phyloP scores from a whole-genome alignment of 2,113 vertebrate genomes.

The Peromyscus polionotus region DNA sequence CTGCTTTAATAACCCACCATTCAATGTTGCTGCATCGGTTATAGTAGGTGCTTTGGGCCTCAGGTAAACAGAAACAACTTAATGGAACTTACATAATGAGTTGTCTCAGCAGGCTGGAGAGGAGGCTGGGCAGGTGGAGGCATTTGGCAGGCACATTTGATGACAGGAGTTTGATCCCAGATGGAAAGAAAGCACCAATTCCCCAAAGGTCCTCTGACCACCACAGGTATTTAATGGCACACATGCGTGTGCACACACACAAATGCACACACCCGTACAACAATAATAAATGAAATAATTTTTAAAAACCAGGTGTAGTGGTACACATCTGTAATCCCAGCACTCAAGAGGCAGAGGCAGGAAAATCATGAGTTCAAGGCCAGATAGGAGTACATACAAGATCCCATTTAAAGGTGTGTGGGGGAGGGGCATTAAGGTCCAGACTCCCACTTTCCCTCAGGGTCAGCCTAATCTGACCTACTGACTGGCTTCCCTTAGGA shows the following conservation, averaged over 20 bases:
- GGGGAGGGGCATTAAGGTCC: not conserved
- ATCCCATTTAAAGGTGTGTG: not conserved
- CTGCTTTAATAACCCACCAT: not conserved
- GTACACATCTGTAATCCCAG: not conserved
- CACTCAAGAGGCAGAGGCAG: not conserved
- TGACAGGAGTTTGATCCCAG: not conserved
- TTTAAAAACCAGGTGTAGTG: not conserved
- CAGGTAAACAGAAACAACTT: not conserved
- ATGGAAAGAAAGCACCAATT: not conserved
- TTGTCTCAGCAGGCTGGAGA: not conserved
- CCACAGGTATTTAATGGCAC: not conserved
- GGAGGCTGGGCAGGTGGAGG: not conserved
- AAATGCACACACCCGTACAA: not conserved
- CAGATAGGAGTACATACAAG: not conserved
- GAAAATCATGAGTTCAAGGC: not conserved
- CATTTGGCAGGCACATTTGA: not conserved
- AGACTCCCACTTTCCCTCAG: not conserved
- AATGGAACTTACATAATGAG: not conserved
- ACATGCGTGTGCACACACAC: rapidly evolving
- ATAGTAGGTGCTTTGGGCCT: not conserved
- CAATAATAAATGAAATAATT: not conserved
- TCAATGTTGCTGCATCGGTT: not conserved
- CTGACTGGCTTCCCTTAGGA: not conserved
- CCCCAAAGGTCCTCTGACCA: not conserved
- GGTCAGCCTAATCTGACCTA: not conserved